Evolutionary conservation across 2,797 vertebrate species (phyloP), one percentile per base, ranked within the genome.

Genomic region (Amazona ochrocephala): DNA sequence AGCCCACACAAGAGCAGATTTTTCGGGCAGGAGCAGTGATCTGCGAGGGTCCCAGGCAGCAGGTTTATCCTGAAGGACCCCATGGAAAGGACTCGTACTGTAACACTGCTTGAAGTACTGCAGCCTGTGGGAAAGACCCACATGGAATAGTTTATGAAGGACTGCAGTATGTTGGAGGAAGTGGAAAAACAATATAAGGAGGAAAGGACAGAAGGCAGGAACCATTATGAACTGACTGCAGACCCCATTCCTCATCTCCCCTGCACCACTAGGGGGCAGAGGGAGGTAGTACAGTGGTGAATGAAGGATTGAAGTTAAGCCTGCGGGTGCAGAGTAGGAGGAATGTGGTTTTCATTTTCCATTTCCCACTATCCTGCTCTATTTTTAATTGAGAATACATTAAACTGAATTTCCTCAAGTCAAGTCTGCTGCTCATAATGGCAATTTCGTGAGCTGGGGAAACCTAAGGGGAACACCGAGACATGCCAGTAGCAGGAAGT

Each of bases 211-310:
- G 13, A n/a, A 41, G 24, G 56, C 5, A 81, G 17, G 18, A 72
- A 11, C 7, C 9, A 22, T 58, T 15, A 23, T 5, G 22, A 21
- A 15, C 21, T 23, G 54, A 15, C 14, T 34, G 54, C 26, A 29
- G 24, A 5, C 1, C 5, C 7, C 13, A 29, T 56, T 77, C 65
- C 13, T 20, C 18, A 15, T 41, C 14, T 70, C 4, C 5, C 17
- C 20, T 81, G 17, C 9, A 34, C 15, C 2, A 2, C 3, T 29
- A 3, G 1, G 27, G 19, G 23, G 2, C 8, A 19, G 10, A 20
- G 13, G 4, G 5, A 44, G 7, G 14, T 47, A 51, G 23, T 70
- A 32, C 3, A 37, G 8, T 15, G 47, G 23, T 5, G 19, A 70
- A 42, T 47, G 26, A 72, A 72, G 11, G 24, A 54, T 44, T 44